phyloP scores from a whole-genome alignment of 1,140 invertebrate genomes.

The Agrilus planipennis region DNA sequence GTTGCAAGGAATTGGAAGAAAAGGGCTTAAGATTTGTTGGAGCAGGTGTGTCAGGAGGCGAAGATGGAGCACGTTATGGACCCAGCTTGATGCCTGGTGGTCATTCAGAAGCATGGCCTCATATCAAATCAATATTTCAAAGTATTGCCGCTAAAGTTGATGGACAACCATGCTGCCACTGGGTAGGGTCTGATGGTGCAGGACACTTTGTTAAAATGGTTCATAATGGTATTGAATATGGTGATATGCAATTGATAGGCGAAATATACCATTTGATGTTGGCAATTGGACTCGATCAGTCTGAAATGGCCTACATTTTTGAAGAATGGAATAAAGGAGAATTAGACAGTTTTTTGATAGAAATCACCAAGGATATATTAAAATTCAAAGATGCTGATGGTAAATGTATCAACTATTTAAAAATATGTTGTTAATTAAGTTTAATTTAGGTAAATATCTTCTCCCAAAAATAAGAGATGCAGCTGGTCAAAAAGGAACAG shows the following conservation, averaged over 20 bases:
- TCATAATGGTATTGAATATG: slow-evolving; percentile 95
- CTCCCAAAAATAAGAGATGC: slow-evolving; percentile 90
- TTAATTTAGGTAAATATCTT: slow-evolving; percentile 45
- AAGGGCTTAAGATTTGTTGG: slow-evolving; percentile 85
- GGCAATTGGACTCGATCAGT: slow-evolving; percentile 54
- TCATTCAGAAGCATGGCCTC: slow-evolving; percentile 81
- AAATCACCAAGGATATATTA: slow-evolving; percentile 96
- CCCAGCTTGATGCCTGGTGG: slow-evolving; percentile 99
- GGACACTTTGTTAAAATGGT: slow-evolving; percentile 99
- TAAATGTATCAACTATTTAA: slow-evolving; percentile 12
- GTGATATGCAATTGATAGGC: slow-evolving; percentile 99
- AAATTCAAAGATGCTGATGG: slow-evolving; percentile 83
- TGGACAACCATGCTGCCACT: slow-evolving; percentile 93
- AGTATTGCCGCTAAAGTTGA: slow-evolving; percentile 82
- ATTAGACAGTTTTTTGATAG: slow-evolving; percentile 95
- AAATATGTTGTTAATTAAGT: neutral
- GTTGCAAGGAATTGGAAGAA: slow-evolving; percentile 62
- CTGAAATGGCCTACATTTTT: slow-evolving; percentile 87
- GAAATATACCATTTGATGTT: slow-evolving; percentile 96
- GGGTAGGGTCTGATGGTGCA: slow-evolving; percentile 94
- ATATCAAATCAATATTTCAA: slow-evolving; percentile 92
- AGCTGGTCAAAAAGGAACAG: slow-evolving; percentile 98
- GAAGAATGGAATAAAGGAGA: slow-evolving; percentile 94
- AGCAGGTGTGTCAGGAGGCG: slow-evolving; percentile 95
- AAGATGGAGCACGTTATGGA: slow-evolving; percentile 95